Evolutionary conservation across 2,797 vertebrate genomes (phyloP), one percentile per base, ranked within the genome.

Genomic region (Alcedo atthis): DNA sequence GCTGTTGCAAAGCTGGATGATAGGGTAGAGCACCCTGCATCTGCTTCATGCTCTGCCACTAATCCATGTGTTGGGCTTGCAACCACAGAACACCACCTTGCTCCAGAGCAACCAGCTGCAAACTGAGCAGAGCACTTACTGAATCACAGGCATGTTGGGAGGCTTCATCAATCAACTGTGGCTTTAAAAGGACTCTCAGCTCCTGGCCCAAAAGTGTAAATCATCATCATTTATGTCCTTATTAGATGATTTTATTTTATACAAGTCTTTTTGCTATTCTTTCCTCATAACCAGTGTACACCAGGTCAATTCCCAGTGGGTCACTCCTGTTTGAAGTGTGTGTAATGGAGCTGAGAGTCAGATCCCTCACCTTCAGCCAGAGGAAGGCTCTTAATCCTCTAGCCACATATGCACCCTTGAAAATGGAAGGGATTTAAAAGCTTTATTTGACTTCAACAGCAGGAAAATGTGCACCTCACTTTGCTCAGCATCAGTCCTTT

Each of bases 141-240:
- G 88, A 78, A 92, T 92, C 73, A 49, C 55, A 78, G 48, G 66
- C 84, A 63, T 71, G 66, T 89, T 92, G 81, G 70, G 90, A 92
- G 62, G 73, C 75, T 91, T 92, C 84, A 94, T 96, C 88, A 93
- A 69, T 94, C 90, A 94, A 46, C 12, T 92, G 87, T 59, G 73
- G 88, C 73, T 96, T 94, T 94, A 85, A 94, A 93, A 94, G 66
- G 76, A 87, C 80, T 87, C 64, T 91, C 90, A 87, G 64, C 78
- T 96, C 46, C 66, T 85, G 71, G 37, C 71, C 91, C 64, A 49
- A 92, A 91, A 89, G 48, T 63, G 79, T 92, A 92, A 93, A 82
- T 94, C 86, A 87, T 81, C 33, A 12, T 92, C 80, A 89, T 90
- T 92, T 87, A 89, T 87, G 73, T 49, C 37, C 73, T 76, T 87